A percentile compares a stretch with the other conserved stretches of the same genome.
phyloP scores from a whole-genome alignment of 2,888 invertebrate species.

The Athalia rosae region DNA sequence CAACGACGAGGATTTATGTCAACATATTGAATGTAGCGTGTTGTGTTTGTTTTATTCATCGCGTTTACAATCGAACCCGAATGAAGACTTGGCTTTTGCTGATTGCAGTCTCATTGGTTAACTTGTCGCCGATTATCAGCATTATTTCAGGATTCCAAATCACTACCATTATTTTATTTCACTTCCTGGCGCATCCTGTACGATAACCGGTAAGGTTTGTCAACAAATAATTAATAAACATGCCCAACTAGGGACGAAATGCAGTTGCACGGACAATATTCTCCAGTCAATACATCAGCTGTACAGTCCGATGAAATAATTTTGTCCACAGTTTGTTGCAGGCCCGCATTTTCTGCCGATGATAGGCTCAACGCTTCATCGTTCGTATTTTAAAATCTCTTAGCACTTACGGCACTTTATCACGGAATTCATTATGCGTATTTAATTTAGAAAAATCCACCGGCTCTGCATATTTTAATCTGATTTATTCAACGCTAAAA shows the following conservation, averaged over 20 bases:
- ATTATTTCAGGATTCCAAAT: neutral
- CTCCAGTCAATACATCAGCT: conserved; percentile 65
- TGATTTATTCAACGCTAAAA: conserved; percentile 3
- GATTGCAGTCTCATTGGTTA: conserved; percentile 52
- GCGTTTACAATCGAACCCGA: conserved; percentile 26
- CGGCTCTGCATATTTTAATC: neutral
- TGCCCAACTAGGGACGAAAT: conserved; percentile 25
- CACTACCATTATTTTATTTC: neutral
- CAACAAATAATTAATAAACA: conserved; percentile 6
- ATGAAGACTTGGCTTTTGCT: conserved; percentile 49
- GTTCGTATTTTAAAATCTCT: too few relatives aligned
- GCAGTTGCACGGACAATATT: conserved; percentile 27
- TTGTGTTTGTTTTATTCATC: conserved; percentile 43
- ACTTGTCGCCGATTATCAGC: conserved; percentile 15
- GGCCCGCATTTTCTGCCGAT: too few relatives aligned
- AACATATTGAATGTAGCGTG: neutral
- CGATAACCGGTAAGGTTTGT: neutral
- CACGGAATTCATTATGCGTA: too few relatives aligned
- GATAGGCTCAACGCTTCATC: too few relatives aligned
- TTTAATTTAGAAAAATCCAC: neutral
- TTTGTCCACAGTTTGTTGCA: conserved; percentile 54
- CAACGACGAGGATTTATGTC: too few relatives aligned
- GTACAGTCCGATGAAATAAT: conserved; percentile 63
- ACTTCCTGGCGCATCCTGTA: neutral
- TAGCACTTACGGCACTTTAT: too few relatives aligned